Base-by-base conservation (phyloP, 2,113 vertebrate genomes). In the Dasyurus viverrinus region DNA sequence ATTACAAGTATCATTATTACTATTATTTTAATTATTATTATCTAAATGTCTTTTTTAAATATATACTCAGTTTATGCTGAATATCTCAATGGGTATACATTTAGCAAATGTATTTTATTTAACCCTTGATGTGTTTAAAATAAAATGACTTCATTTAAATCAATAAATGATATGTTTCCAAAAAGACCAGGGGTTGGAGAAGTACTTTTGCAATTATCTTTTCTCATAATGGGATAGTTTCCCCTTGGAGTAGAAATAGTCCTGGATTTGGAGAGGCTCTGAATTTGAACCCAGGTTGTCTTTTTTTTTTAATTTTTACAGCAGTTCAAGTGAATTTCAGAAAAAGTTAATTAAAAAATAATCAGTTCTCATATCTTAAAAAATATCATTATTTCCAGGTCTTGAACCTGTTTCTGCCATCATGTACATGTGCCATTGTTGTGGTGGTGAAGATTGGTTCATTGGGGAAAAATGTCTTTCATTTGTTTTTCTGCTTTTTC, bases 401-500 rank as follows among this genome's bases (percentile, higher is more conserved):
- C 1, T 48, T 9, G 27, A 93, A 92, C 8, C 68, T 93, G 36
- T 55, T 12, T 60, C 54, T 48, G 48, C 48, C 48, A 48, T 48
- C 48, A 48, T 48, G 48, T 11, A 16, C 16, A 30, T 30, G 10
- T 36, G 14, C 30, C 36, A 36, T 68, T 68, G 30, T 16, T 30
- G 89, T 93, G 53, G 36, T 53, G 53, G 36, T 48, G 57, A 60
- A 16, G 50, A 52, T 0, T 52, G 22, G 9, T 91, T 11, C 0
- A 2, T 84, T 36, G 3, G 6, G 84, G 92, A 89, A 89, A 16
- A 53, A 60, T 11, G 26, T 60, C 10, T 60, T 30, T 52, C 93
- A 97, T 50, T 92, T 97, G 92, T 54, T 54, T 68, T 48, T 97
- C 42, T 53, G 25, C 27, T 94, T 92, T 95, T 12, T 94, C 22